These are phyloP conservation scores for Drosophila ambigua DNA, from an alignment of 1,140 invertebrate species.

Conservation along the genomic window DNA sequence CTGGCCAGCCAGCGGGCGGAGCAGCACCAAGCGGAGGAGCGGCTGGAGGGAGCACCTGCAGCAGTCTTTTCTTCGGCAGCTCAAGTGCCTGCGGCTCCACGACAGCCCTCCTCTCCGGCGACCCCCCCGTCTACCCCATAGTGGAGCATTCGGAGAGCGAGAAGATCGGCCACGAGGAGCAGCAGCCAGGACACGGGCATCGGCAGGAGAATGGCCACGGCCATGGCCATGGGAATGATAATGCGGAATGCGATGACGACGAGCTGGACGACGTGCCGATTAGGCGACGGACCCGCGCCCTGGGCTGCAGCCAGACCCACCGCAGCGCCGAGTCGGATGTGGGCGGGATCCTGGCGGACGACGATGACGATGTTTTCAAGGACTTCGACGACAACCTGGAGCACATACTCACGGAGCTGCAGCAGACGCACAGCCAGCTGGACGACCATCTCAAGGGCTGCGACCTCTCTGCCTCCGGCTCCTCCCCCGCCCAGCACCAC, in stretches of 20 bases:
- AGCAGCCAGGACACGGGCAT: constrained; percentile 36
- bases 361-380: constrained; percentile 81
- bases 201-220: background rate
- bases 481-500: background rate
- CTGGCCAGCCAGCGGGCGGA: constrained; percentile 49
- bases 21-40: constrained; percentile 57
- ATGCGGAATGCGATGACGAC: constrained; percentile 77
- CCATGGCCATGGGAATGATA: constrained; percentile 3
- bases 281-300: constrained; percentile 50
- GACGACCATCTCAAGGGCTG: constrained; percentile 63
- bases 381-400: constrained; percentile 80
- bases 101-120: constrained; percentile 59
- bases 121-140: constrained; percentile 90
- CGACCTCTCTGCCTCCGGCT: constrained; percentile 1
- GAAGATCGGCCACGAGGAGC: constrained; percentile 78
- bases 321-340: constrained; percentile 77
- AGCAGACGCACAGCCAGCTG: constrained; percentile 66
- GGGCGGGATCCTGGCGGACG: constrained; percentile 67
- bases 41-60: constrained; percentile 50
- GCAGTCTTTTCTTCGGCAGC: constrained; percentile 88
- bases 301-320: constrained; percentile 74
- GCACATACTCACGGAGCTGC: constrained; percentile 67
- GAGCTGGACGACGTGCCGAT: constrained; percentile 70
- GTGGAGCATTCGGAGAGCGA: constrained; percentile 91
- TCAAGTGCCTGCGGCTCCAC: constrained; percentile 84